Conservation (phyloP, 2,113 vertebrate species). For the Lophius piscatorius region DNA sequence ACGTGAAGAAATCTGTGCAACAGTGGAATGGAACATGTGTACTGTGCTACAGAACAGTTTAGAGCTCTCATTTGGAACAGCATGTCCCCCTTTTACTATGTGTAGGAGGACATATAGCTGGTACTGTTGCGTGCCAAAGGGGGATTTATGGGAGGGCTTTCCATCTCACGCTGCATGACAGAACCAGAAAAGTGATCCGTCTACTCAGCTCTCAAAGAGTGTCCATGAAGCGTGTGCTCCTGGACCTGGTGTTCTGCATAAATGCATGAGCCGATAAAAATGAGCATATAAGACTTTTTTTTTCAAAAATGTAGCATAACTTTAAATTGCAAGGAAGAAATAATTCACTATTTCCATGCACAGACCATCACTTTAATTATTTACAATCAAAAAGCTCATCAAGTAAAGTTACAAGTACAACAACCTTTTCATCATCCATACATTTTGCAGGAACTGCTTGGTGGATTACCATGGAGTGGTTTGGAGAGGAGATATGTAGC, state of each 20-base stretch:
- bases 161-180: slow-evolving; percentile 17
- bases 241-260: background rate
- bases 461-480: too few species aligned
- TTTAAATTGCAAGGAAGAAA: background rate
- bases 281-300: background rate
- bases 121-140: slow-evolving; percentile 24
- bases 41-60: slow-evolving; percentile 1
- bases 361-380: too few species aligned
- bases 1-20: too few species aligned
- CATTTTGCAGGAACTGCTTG: too few species aligned
- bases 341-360: background rate
- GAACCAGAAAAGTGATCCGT: slow-evolving; percentile 37
- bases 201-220: slow-evolving; percentile 7
- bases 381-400: background rate
- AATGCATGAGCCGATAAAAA: background rate
- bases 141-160: slow-evolving; percentile 29
- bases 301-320: too few species aligned
- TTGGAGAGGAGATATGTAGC: background rate
- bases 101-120: slow-evolving; percentile 24
- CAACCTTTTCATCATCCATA: background rate
- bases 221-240: background rate
- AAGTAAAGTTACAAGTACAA: background rate
- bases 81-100: slow-evolving; percentile 8
- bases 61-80: slow-evolving; percentile 22
- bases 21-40: background rate